Evolutionary conservation across 2,113 vertebrate species (phyloP), one percentile per base, ranked within the genome.

Genomic region (Hoplias malabaricus): DNA sequence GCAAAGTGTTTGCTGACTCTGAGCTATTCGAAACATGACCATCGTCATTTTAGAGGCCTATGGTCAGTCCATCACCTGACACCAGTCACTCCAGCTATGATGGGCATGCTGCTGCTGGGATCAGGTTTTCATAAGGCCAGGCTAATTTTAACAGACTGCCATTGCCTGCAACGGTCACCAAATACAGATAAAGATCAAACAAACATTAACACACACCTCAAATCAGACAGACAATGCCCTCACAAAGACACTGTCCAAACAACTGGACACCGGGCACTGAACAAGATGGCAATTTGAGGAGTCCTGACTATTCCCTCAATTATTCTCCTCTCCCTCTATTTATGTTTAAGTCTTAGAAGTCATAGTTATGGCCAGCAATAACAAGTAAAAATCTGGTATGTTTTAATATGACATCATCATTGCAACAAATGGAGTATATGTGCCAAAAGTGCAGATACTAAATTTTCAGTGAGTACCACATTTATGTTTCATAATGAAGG

Each of bases 81-180:
- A 78, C 75, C 34, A 43, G 36, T 63, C 36, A 43, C 70, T 63
- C 67, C 14, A 62, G 62, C 43, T 21, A 77, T 69, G 80, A 81
- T 62, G 53, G 62, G 54, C 63, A 77, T 21, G 61, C 19, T 48
- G 38, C 34, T 46, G 42, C 21, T 14, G 40, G 3, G 11, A 59
- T 78, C 66, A 46, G 31, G 68, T 50, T 79, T 69, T 69, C 21
- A 27, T 79, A 65, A 66, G 57, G 57, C 38, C 34, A 33, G 67
- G 40, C 63, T 75, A 82, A 69, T 78, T 78, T 74, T 78, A 82
- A 69, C 75, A 74, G 70, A 69, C 27, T 38, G 56, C 56, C 2
- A 46, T 23, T n/a, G 53, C 63, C 73, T 77, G 50, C 19, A 43
- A 76, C 66, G 54, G 69, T 34, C 54, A 75, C 73, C 69, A 79